Conservation (phyloP, 2,888 invertebrate species). For the Mimumesa dahlbomi region DNA sequence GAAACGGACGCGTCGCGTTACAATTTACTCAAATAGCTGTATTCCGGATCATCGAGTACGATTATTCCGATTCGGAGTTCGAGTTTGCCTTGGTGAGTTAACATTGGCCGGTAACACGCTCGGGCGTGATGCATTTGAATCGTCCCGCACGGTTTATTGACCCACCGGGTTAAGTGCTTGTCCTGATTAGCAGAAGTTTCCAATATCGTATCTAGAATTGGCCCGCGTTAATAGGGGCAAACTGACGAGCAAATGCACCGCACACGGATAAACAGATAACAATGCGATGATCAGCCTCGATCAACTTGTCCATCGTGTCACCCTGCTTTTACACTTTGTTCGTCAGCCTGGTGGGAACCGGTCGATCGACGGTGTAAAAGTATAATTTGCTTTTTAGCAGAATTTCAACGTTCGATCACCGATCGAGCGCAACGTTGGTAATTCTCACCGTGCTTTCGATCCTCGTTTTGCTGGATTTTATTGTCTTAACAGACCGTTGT, state of each 20-base stretch:
- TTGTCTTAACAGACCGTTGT: no score
- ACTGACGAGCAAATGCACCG: constrained; percentile 11
- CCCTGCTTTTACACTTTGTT: no score
- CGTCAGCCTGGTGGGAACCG: no score
- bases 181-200: constrained; percentile 66
- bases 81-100: constrained; percentile 57
- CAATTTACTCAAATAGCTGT: constrained; percentile 46
- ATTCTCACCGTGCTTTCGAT: no score
- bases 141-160: constrained; percentile 59
- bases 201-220: constrained; percentile 62
- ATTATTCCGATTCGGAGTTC: constrained; percentile 51
- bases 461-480: no score
- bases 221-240: constrained; percentile 43
- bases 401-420: no score
- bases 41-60: constrained; percentile 49
- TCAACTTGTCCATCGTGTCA: no score
- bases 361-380: no score
- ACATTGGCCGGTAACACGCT: constrained; percentile 51
- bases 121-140: constrained; percentile 50
- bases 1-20: constrained; percentile 23
- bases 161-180: constrained; percentile 59
- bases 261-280: constrained; percentile 54
- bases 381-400: no score
- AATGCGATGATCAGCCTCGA: constrained; percentile 51
- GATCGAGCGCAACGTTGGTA: no score